A percentile compares a stretch with the other conserved stretches of the same genome.
These are phyloP conservation scores for Ptilodon capucinus DNA, from an alignment of 2,888 invertebrate genomes.

Conservation along the genomic window DNA sequence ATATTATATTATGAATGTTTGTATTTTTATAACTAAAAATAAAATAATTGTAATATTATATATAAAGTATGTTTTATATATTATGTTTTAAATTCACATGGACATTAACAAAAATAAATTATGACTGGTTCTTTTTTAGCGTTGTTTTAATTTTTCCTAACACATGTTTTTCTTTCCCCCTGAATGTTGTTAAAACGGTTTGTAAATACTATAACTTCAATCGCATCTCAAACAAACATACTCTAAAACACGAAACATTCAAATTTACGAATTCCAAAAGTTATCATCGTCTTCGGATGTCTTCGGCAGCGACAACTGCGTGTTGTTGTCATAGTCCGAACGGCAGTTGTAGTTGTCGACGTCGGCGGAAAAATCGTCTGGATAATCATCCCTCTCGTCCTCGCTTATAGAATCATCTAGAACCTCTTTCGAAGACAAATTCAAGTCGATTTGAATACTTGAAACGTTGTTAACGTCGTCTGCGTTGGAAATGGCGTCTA, in stretches of 20 bases:
- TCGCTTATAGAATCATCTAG: slow-evolving; percentile 33
- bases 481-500: slow-evolving; percentile 50
- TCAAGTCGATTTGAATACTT: slow-evolving; percentile 40
- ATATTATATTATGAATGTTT: slow-evolving; percentile 59
- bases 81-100: slow-evolving; percentile 63
- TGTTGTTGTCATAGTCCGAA: slow-evolving; percentile 45
- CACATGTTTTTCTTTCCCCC: too few species aligned
- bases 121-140: slow-evolving; percentile 52
- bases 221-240: slow-evolving; percentile 1
- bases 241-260: background rate
- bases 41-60: slow-evolving; percentile 45
- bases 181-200: background rate
- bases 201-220: background rate
- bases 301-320: slow-evolving; percentile 57
- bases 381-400: slow-evolving; percentile 37
- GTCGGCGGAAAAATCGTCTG: slow-evolving; percentile 60
- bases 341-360: slow-evolving; percentile 59
- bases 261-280: slow-evolving; percentile 62
- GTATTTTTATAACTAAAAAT: slow-evolving; percentile 75
- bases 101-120: slow-evolving; percentile 66
- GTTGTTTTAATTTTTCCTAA: slow-evolving; percentile 37
- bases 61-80: slow-evolving; percentile 63
- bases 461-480: slow-evolving; percentile 37
- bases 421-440: slow-evolving; percentile 32
- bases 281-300: slow-evolving; percentile 57